A percentile compares a stretch with the other conserved stretches of the same genome.
Evolutionary conservation across 2,797 vertebrate genomes (phyloP).

Genomic region (Limosa lapponica): DNA sequence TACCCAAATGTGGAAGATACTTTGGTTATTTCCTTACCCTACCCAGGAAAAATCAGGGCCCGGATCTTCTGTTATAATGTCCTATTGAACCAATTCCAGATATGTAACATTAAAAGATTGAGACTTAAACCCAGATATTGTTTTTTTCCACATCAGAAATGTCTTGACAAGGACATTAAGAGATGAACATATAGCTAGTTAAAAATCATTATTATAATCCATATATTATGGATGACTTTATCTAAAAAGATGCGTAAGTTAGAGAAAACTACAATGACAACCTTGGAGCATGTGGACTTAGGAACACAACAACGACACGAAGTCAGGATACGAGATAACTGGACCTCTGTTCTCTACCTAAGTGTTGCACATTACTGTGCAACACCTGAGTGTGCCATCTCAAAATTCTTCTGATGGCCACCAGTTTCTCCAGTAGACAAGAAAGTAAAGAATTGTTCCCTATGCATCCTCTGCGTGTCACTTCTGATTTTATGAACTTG

Average conservation of each 20-base stretch:
- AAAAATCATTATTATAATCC: neutral
- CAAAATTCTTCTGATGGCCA: neutral
- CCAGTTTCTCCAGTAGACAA: neutral
- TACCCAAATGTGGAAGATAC: neutral
- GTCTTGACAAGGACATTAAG: neutral
- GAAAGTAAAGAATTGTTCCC: neutral
- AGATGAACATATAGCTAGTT: neutral
- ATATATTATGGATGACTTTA: neutral
- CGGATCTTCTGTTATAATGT: neutral
- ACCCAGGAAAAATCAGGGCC: neutral
- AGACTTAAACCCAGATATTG: neutral
- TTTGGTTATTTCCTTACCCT: neutral
- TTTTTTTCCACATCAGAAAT: neutral
- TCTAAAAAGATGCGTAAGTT: neutral
- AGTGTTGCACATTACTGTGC: neutral
- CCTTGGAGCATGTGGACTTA: neutral
- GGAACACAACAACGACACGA: neutral
- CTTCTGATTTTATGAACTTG: neutral
- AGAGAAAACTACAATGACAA: neutral
- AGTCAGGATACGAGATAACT: neutral
- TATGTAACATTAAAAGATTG: neutral
- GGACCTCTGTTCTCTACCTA: neutral
- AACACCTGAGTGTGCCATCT: neutral
- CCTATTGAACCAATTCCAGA: neutral
- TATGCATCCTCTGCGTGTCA: neutral